A percentile compares a stretch with the other conserved stretches of the same genome.
These are phyloP conservation scores for Cephus pulcher DNA, from an alignment of 2,888 invertebrate species.

Conservation along the genomic window DNA sequence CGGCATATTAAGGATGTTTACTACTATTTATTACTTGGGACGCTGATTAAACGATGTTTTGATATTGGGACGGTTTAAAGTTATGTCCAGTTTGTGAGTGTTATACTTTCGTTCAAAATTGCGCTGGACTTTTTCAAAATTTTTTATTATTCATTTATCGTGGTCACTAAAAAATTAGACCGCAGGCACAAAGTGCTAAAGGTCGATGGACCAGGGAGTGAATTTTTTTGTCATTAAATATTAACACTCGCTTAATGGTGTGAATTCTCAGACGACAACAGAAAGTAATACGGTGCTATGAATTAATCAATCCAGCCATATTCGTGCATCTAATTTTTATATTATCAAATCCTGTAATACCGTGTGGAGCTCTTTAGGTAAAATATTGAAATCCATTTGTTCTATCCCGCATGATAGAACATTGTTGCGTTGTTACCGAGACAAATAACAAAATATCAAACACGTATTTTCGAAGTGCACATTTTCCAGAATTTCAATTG, in stretches of 20 bases:
- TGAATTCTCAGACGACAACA: background rate
- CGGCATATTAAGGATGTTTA: background rate
- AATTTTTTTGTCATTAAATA: background rate
- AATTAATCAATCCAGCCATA: background rate
- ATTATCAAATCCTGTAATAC: too few relatives aligned
- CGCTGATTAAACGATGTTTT: background rate
- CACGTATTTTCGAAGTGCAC: background rate
- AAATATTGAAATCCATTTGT: too few relatives aligned
- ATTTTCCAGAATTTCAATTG: background rate
- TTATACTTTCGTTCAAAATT: constrained; percentile 37
- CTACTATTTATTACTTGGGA: background rate
- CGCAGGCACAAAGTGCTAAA: constrained; percentile 45
- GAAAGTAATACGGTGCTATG: background rate
- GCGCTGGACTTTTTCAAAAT: constrained; percentile 21
- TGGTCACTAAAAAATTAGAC: constrained; percentile 37
- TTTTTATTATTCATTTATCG: constrained; percentile 45
- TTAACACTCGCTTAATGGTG: background rate
- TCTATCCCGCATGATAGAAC: too few relatives aligned
- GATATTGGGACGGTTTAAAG: background rate
- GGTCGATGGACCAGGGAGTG: constrained; percentile 32
- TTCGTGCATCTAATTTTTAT: too few relatives aligned
- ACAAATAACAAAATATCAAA: background rate
- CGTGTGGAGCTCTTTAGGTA: too few relatives aligned
- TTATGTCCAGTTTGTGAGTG: constrained; percentile 22
- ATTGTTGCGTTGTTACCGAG: background rate